Evolutionary conservation across 1,140 invertebrate species (phyloP).

Genomic region (Bombyx mandarina): DNA sequence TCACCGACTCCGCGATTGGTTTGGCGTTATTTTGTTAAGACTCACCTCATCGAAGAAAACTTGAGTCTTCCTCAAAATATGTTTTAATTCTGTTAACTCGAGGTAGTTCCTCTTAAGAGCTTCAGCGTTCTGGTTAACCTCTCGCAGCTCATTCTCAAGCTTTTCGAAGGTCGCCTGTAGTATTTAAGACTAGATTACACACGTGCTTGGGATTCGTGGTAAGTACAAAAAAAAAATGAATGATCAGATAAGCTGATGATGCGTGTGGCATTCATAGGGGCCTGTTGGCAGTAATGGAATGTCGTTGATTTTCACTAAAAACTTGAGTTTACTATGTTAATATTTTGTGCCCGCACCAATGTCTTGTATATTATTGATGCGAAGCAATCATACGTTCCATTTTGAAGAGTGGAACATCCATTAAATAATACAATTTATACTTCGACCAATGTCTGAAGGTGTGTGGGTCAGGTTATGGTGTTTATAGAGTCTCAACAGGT

Average conservation of each 20-base stretch:
- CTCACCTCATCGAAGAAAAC: conserved; percentile 98
- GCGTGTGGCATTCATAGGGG: too few relatives aligned
- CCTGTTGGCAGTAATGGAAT: too few relatives aligned
- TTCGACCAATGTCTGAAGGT: too few relatives aligned
- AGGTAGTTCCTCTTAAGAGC: conserved; percentile 96
- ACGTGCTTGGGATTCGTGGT: neutral
- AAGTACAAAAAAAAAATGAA: conserved; percentile 6
- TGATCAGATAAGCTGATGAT: neutral
- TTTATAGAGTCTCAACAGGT: too few relatives aligned
- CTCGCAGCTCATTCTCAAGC: conserved; percentile 94
- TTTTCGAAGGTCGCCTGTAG: conserved; percentile 94
- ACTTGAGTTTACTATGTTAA: too few relatives aligned
- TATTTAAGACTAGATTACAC: neutral
- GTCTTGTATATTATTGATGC: too few relatives aligned
- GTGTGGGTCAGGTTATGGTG: too few relatives aligned
- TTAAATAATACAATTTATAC: too few relatives aligned
- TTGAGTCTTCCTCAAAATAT: conserved; percentile 96
- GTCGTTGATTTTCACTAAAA: too few relatives aligned
- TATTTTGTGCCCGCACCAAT: too few relatives aligned
- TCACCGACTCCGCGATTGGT: neutral
- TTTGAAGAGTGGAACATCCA: too few relatives aligned
- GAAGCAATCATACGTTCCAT: too few relatives aligned
- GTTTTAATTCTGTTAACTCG: conserved; percentile 96
- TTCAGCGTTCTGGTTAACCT: conserved; percentile 98
- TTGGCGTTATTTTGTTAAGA: conserved; percentile 14